phyloP scores from a whole-genome alignment of 2,888 invertebrate genomes.

The Phortica okadai region DNA sequence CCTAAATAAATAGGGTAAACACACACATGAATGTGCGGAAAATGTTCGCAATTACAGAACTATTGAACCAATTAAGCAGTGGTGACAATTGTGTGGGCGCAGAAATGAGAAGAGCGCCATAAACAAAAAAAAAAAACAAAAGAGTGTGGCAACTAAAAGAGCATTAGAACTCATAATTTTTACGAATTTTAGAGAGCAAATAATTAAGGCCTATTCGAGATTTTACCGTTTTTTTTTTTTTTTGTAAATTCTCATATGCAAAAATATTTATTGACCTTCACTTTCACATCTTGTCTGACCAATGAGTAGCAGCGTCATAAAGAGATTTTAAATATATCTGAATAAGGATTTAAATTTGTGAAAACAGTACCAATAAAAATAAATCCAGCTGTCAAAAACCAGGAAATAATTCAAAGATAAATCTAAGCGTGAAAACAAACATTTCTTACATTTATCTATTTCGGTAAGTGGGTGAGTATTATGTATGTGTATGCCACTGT shows the following conservation, averaged over 20 bases:
- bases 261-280: slow-evolving; percentile 65
- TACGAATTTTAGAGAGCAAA: no score
- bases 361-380: no score
- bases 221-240: slow-evolving; percentile 52
- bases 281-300: slow-evolving; percentile 57
- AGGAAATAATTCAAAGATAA: no score
- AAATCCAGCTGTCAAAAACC: no score
- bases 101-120: slow-evolving; percentile 52
- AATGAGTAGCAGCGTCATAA: neutral
- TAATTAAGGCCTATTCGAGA: neutral
- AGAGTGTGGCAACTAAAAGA: no score
- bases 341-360: no score
- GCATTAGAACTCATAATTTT: no score
- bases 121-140: slow-evolving; percentile 46
- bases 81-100: slow-evolving; percentile 43
- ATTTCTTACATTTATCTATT: no score
- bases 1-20: neutral
- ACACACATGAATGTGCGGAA: slow-evolving; percentile 36
- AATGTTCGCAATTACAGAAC: slow-evolving; percentile 60
- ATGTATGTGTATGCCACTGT: no score
- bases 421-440: no score
- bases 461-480: no score
- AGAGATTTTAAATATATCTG: no score
- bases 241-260: slow-evolving; percentile 58
- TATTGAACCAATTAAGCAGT: slow-evolving; percentile 63